Base-by-base conservation (phyloP, 2,797 vertebrate genomes). In the Octomys mimax region DNA sequence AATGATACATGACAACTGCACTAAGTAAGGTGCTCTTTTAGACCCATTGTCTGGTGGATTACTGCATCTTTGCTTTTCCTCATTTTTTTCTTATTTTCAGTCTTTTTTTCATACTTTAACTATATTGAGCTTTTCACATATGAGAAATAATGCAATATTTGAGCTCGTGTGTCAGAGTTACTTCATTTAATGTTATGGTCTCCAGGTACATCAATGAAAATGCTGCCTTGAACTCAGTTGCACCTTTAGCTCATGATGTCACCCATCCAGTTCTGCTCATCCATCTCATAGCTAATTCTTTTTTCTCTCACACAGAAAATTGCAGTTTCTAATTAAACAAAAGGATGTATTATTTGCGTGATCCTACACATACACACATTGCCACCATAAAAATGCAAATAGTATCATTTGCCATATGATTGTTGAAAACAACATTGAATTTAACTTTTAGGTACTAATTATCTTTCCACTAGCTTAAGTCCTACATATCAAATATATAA, bases 401-500 rank as follows among this genome's bases (percentile, higher is more conserved):
- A 36, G 13, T 21, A 33, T n/a, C 33, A 39, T 71, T n/a, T 39
- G 11, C 36, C 36, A 71, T 39, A 39, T 71, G 8, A 71, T 71
- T 39, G 11, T 11, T 71, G 1, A 71, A 33, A 39, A 39, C 70
- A 71, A 39, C n/a, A 39, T 71, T n/a, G 19, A n/a, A n/a, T 75
- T 75, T 42, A 19, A n/a, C 9, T 42, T 75, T 75, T 42, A 84
- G 71, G 68, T 78, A 84, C 26, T 84, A 71, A 89, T 88, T 42
- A 77, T 62, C 70, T 91, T 89, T 28, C 68, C 61, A 92, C 19
- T 84, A 64, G 49, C 80, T 68, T 75, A 57, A 57, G 93, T 90
- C 39, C 22, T 83, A 68, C 28, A 52, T 71, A 59, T 87, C 91
- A 82, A 89, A 94, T 87, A 92, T 90, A 22, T 70, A 92, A 73